A percentile compares a stretch with the other conserved stretches of the same genome.
Evolutionary conservation across 2,113 vertebrate species (phyloP).

Genomic region (Muntiacus muntjak): DNA sequence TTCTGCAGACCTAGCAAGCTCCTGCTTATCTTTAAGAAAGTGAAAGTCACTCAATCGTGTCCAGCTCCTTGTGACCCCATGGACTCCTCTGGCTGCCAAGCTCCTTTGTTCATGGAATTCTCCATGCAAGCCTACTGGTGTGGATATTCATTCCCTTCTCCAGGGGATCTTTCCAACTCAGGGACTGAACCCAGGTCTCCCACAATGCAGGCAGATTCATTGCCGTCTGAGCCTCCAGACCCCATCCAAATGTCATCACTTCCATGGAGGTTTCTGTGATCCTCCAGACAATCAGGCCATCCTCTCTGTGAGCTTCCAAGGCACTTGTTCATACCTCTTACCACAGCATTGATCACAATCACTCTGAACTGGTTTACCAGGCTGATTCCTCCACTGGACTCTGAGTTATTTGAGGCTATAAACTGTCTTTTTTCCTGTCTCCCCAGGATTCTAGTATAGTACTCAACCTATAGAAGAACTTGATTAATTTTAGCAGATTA

Average conservation of each 20-base stretch:
- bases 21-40: not conserved
- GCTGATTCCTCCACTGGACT: not conserved
- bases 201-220: not conserved
- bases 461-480: not conserved
- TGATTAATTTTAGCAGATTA: not conserved
- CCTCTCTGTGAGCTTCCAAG: not conserved
- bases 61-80: not conserved
- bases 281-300: not conserved
- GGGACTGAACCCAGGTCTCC: not conserved
- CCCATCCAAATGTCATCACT: not conserved
- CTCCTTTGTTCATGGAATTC: not conserved
- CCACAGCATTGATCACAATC: too few species aligned
- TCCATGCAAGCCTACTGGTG: not conserved
- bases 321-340: not conserved
- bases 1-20: not conserved
- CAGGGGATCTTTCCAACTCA: not conserved
- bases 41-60: not conserved
- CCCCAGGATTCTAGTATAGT: too few species aligned
- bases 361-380: not conserved
- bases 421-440: not conserved
- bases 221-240: not conserved
- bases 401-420: not conserved
- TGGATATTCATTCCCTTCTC: not conserved
- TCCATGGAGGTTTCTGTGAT: not conserved
- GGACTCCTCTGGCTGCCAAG: not conserved